Conservation (phyloP, 2,113 vertebrate species). For the Tupaia chinensis region DNA sequence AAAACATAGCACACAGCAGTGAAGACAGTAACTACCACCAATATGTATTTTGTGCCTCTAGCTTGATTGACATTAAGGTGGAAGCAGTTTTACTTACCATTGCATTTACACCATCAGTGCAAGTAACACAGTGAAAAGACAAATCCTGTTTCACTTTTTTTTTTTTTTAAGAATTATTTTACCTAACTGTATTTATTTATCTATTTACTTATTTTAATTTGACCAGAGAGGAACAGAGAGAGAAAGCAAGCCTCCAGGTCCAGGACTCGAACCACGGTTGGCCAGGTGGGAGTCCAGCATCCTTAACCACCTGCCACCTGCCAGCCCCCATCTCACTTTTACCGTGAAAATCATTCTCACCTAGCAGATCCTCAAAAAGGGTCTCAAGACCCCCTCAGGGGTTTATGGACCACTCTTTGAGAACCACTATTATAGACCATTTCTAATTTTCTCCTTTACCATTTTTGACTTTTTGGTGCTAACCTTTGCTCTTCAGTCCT, state of each 20-base stretch:
- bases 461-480: not conserved
- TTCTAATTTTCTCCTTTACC: not conserved
- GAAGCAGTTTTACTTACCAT: not conserved
- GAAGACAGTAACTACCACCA: not conserved
- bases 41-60: not conserved
- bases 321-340: not conserved
- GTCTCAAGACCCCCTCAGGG: not conserved
- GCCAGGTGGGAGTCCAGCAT: no score
- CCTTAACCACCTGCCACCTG: no score
- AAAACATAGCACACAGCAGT: not conserved
- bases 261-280: no score
- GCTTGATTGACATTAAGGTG: not conserved
- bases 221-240: no score
- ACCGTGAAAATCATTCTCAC: slow-evolving; percentile 8
- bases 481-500: not conserved
- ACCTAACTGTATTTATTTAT: no score
- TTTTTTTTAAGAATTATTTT: no score
- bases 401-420: not conserved
- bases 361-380: not conserved
- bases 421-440: not conserved
- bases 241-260: no score
- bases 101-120: not conserved
- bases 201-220: no score
- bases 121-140: not conserved
- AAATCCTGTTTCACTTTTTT: not conserved